A percentile compares a stretch with the other conserved stretches of the same genome.
Conservation (phyloP, 2,888 invertebrate species). For the Parasteatoda lunata region DNA sequence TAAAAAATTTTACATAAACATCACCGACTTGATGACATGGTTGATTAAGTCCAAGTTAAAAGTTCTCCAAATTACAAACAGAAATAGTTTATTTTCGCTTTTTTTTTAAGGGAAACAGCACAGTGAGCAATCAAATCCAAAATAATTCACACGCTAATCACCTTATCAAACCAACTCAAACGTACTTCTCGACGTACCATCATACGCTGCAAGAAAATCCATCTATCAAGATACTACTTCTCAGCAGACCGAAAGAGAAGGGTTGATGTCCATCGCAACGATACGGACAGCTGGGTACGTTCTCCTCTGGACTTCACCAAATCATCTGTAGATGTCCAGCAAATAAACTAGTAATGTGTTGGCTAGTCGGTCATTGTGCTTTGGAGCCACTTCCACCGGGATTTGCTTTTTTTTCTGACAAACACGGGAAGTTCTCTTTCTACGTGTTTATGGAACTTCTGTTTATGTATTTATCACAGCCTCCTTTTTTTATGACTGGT, state of each 20-base stretch:
- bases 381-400: constrained; percentile 55
- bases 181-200: too few relatives aligned
- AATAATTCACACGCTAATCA: too few relatives aligned
- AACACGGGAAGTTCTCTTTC: constrained; percentile 45
- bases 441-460: constrained; percentile 24
- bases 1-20: too few relatives aligned
- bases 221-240: too few relatives aligned
- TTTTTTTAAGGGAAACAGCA: too few relatives aligned
- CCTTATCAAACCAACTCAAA: too few relatives aligned
- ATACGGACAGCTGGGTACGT: neutral
- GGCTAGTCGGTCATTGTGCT: constrained; percentile 66
- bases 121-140: too few relatives aligned
- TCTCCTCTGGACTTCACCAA: constrained; percentile 9
- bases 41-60: too few relatives aligned
- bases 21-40: too few relatives aligned
- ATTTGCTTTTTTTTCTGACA: constrained; percentile 19
- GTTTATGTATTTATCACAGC: constrained; percentile 15
- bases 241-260: neutral
- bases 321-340: constrained; percentile 16
- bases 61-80: too few relatives aligned
- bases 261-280: constrained; percentile 31
- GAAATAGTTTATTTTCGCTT: too few relatives aligned
- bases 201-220: too few relatives aligned
- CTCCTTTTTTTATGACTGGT: constrained; percentile 8
- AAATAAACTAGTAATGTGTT: constrained; percentile 23